phyloP scores from a whole-genome alignment of 2,113 vertebrate species.

The Todiramphus saurophagus region DNA sequence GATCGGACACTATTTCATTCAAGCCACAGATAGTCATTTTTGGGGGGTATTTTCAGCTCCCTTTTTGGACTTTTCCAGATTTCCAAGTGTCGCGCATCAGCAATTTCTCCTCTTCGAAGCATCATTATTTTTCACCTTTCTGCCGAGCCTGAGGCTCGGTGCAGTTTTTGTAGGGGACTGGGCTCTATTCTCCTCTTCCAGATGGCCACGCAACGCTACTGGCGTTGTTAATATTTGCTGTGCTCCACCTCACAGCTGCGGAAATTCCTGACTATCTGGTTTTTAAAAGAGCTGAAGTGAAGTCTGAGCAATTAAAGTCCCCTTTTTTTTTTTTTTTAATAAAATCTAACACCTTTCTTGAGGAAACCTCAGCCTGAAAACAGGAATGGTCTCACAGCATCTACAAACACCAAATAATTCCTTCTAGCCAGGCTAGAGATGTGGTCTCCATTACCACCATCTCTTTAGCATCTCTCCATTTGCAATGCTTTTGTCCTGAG shows the following conservation, averaged over 20 bases:
- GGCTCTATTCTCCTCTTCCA: background rate
- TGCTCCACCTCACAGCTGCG: constrained; percentile 16
- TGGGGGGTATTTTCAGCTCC: constrained; percentile 41
- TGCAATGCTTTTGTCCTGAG: background rate
- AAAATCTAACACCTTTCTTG: background rate
- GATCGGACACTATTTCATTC: constrained; percentile 55
- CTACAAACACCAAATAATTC: background rate
- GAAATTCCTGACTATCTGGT: constrained; percentile 54
- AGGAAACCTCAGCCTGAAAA: constrained; percentile 12
- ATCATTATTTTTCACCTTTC: background rate
- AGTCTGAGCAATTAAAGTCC: background rate
- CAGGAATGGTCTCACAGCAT: background rate
- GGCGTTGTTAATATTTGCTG: background rate
- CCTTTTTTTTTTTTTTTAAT: background rate
- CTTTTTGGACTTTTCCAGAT: background rate
- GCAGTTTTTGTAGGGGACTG: background rate
- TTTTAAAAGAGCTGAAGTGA: constrained; percentile 10
- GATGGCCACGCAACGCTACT: background rate
- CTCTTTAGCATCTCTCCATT: background rate
- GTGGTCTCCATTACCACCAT: background rate
- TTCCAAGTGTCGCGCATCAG: background rate
- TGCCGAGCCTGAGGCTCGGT: accelerated
- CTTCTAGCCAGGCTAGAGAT: background rate
- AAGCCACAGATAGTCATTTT: constrained; percentile 58
- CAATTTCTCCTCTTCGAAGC: background rate